Evolutionary conservation across 2,797 vertebrate genomes (phyloP), one percentile per base, ranked within the genome.

Genomic region (Oreochromis grahami): DNA sequence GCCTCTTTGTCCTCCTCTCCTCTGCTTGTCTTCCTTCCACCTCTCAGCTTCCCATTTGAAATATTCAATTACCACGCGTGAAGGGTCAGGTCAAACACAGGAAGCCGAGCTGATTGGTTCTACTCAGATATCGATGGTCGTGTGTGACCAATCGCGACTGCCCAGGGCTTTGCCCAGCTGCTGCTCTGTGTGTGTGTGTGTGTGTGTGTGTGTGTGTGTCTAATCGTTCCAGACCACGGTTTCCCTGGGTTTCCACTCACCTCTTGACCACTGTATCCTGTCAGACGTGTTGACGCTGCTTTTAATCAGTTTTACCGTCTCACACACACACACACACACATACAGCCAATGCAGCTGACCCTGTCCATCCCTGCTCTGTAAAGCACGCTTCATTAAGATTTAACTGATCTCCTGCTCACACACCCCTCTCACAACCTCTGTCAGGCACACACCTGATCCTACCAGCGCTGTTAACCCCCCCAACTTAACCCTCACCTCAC

Each of bases 61-160:
- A 95, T 95, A 95, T 96, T 96, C 94, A 95, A 95, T 96, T 96
- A 94, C 91, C 41, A 84, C 26, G 78, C 55, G 82, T 92, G 86
- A 94, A 91, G 81, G 94, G 94, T 96, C 95, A 95, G 94, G 95
- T 95, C 95, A 96, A 93, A 93, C 94, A 94, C 93, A 95, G 96
- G 96, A 97, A 96, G 95, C 95, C 19, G 51, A 92, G 85, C 87
- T 92, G 93, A 96, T 96, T 96, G 95, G 96, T 96, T 97, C 93
- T 95, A 91, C 94, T 96, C 89, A 55, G 88, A 92, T 95, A 93
- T 94, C 91, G 84, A 91, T 81, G 95, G 84, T 91, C 89, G 95
- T 94, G 95, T 96, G 96, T 96, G 94, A 96, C 96, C 94, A 96
- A 96, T 97, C 91, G 92, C 83, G 88, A 92, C 85, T 76, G 91